Conservation (phyloP, 1,140 invertebrate species). For the Homalodisca vitripennis region DNA sequence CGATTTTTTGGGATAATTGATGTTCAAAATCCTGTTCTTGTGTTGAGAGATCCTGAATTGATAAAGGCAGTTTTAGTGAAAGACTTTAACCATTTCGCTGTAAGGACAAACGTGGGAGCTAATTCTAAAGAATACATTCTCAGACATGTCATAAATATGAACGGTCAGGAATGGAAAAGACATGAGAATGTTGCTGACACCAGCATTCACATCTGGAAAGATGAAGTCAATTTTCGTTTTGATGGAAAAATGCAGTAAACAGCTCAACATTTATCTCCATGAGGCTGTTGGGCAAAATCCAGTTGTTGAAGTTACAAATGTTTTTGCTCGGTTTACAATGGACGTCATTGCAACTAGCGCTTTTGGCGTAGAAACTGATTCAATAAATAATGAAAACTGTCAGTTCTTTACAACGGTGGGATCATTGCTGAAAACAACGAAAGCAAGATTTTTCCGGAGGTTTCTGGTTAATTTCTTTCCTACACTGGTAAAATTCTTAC, state of each 20-base stretch:
- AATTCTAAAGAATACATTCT: conserved; percentile 25
- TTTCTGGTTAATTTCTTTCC: conserved; percentile 4
- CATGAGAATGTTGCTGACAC: conserved; percentile 53
- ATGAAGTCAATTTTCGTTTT: conserved; percentile 55
- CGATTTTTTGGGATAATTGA: conserved; percentile 16
- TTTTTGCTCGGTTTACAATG: conserved; percentile 53
- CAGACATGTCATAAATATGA: conserved; percentile 37
- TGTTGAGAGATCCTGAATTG: conserved; percentile 51
- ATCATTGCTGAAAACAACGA: conserved; percentile 2
- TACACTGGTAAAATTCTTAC: neutral
- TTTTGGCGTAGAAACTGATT: conserved; percentile 58
- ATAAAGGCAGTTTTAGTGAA: conserved; percentile 55
- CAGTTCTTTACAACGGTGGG: conserved; percentile 45
- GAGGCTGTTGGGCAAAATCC: neutral
- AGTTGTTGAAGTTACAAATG: conserved; percentile 51
- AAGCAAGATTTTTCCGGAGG: conserved; percentile 7
- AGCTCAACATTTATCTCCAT: conserved; percentile 18
- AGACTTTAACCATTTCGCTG: conserved; percentile 58
- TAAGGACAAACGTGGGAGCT: conserved; percentile 43
- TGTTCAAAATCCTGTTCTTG: conserved; percentile 11
- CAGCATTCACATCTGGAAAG: conserved; percentile 58
- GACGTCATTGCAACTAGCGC: conserved; percentile 58
- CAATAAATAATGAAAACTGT: conserved; percentile 52
- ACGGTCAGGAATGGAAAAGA: conserved; percentile 55
- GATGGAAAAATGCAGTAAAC: conserved; percentile 47